A percentile compares a stretch with the other conserved stretches of the same genome.
Conservation (phyloP, 2,797 vertebrate species). For the Psittacula echo region DNA sequence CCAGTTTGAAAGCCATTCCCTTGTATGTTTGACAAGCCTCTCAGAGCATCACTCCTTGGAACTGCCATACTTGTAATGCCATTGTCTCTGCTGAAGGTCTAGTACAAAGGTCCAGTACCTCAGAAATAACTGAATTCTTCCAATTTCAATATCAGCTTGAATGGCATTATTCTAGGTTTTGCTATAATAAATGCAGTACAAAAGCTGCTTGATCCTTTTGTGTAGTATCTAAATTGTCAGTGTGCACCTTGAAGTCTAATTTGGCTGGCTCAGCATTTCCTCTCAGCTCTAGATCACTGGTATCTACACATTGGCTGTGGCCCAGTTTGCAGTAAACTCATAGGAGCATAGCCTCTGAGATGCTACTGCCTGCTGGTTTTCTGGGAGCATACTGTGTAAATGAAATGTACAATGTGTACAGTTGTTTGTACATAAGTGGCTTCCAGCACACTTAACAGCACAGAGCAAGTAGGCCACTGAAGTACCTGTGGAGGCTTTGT, state of each 20-base stretch:
- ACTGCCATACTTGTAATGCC: accelerated
- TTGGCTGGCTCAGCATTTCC: background rate
- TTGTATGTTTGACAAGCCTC: background rate
- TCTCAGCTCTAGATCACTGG: background rate
- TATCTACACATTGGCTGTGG: background rate
- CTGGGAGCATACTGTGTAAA: background rate
- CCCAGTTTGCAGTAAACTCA: background rate
- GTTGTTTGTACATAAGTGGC: background rate
- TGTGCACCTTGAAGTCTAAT: background rate
- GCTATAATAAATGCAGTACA: background rate
- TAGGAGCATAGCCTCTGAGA: background rate
- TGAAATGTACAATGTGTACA: background rate
- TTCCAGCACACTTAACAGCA: background rate
- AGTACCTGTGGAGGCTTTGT: accelerated
- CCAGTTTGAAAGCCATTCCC: background rate
- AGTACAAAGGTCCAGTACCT: background rate
- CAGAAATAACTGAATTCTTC: background rate
- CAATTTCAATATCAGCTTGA: background rate
- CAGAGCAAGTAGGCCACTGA: background rate
- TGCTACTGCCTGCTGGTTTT: background rate
- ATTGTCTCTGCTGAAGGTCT: background rate
- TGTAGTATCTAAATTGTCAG: background rate
- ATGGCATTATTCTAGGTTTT: background rate
- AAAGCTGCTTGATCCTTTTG: background rate
- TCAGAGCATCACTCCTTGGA: background rate